Conservation (phyloP, 2,113 vertebrate genomes). For the Ploceus nigricollis region DNA sequence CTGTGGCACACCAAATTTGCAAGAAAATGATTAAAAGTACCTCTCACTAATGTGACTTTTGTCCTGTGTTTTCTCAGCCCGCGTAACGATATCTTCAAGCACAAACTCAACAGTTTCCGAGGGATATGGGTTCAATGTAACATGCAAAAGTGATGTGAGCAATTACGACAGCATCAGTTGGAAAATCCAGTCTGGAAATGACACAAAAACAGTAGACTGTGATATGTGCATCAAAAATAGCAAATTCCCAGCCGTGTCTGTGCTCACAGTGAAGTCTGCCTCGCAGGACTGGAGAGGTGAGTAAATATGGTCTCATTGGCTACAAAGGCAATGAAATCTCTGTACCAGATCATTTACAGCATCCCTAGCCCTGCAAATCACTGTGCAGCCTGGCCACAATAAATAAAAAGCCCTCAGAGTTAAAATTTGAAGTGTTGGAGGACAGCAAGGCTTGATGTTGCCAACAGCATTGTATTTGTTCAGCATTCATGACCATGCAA, state of each 20-base stretch:
- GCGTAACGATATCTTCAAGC: slow-evolving; percentile 38
- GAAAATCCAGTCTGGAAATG: slow-evolving; percentile 61
- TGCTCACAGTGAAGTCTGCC: slow-evolving; percentile 41
- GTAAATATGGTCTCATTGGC: not conserved
- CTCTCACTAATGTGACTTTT: not conserved
- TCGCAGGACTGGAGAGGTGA: slow-evolving; percentile 68
- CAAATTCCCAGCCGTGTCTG: not conserved
- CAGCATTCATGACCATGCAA: not conserved
- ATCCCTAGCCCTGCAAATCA: not conserved
- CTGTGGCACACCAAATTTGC: not conserved
- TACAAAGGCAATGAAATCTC: not conserved
- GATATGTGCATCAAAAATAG: not conserved
- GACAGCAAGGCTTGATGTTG: not conserved
- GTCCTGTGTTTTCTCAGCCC: slow-evolving; percentile 58
- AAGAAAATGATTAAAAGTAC: not conserved
- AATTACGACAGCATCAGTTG: slow-evolving; percentile 65
- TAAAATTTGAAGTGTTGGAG: not conserved
- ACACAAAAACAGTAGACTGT: not conserved
- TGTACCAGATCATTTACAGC: not conserved
- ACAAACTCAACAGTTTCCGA: slow-evolving; percentile 39
- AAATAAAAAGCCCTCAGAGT: not conserved
- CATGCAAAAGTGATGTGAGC: slow-evolving; percentile 58
- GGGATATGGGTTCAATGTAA: slow-evolving; percentile 59
- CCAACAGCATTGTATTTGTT: not conserved
- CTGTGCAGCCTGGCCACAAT: not conserved